These are phyloP conservation scores for Larimichthys polyactis DNA, from an alignment of 2,113 vertebrate genomes.

Conservation along the genomic window DNA sequence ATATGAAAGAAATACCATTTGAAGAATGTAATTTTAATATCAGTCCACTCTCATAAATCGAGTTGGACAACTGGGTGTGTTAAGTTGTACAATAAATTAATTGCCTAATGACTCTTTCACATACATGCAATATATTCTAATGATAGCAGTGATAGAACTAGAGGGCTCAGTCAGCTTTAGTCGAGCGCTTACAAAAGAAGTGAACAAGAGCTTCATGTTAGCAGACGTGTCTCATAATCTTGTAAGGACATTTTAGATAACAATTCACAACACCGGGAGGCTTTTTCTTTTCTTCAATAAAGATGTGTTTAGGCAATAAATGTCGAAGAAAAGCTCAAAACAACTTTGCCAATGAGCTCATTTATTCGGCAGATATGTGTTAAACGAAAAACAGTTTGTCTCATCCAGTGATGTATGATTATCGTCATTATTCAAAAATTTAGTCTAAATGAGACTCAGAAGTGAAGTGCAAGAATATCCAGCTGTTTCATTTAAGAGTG, in stretches of 20 bases:
- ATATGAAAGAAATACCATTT: constrained; percentile 48
- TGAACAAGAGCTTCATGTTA: constrained; percentile 18
- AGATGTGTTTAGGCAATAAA: constrained; percentile 37
- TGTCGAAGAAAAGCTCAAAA: not conserved
- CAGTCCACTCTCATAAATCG: constrained; percentile 38
- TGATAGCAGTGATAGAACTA: constrained; percentile 26
- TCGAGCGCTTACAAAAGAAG: constrained; percentile 35
- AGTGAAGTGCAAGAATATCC: constrained; percentile 22
- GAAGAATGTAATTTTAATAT: constrained; percentile 46
- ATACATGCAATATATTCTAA: constrained; percentile 53
- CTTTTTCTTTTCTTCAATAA: constrained; percentile 17
- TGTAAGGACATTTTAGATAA: constrained; percentile 34
- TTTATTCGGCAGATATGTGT: constrained; percentile 37
- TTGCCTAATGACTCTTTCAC: constrained; percentile 60
- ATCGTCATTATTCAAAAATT: constrained; percentile 25
- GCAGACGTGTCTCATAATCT: constrained; percentile 29
- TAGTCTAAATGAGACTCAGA: constrained; percentile 25
- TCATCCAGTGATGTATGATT: constrained; percentile 28
- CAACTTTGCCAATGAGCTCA: constrained; percentile 35
- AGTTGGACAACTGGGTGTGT: constrained; percentile 49
- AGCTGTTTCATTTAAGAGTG: constrained; percentile 25
- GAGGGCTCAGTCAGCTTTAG: constrained; percentile 16
- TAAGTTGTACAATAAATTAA: constrained; percentile 60
- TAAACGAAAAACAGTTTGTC: constrained; percentile 17
- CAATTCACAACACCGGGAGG: constrained; percentile 20